phyloP scores from a whole-genome alignment of 2,113 vertebrate genomes.

The Xiphophorus maculatus region DNA sequence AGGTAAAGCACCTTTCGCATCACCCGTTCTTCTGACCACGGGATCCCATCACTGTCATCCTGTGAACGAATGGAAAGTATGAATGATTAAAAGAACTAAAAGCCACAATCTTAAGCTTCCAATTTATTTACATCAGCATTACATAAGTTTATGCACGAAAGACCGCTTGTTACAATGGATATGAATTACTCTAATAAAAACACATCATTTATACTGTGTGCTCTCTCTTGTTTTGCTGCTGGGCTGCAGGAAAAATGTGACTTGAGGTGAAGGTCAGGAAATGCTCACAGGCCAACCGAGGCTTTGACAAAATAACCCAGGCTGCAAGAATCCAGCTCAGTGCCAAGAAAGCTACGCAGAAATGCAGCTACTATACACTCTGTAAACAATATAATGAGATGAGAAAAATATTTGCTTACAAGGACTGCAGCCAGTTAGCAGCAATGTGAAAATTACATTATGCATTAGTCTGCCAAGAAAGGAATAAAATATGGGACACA shows the following conservation, averaged over 20 bases:
- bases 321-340: background rate
- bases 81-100: background rate
- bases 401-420: background rate
- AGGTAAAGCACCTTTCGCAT: conserved; percentile 99
- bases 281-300: background rate
- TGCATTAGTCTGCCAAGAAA: background rate
- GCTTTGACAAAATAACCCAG: background rate
- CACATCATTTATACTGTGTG: background rate
- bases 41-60: conserved; percentile 99
- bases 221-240: conserved; percentile 10
- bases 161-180: background rate
- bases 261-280: conserved; percentile 24
- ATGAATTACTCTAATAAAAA: background rate
- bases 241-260: background rate
- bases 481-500: background rate
- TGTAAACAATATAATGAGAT: background rate
- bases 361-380: background rate
- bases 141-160: background rate
- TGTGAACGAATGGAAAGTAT: conserved; percentile 54
- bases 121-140: background rate
- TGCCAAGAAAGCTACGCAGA: conserved; percentile 1
- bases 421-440: background rate
- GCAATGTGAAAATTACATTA: background rate
- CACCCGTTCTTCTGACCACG: conserved; percentile 99
- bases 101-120: background rate